Conservation (phyloP, 2,888 invertebrate species). For the Ochropacha duplaris region DNA sequence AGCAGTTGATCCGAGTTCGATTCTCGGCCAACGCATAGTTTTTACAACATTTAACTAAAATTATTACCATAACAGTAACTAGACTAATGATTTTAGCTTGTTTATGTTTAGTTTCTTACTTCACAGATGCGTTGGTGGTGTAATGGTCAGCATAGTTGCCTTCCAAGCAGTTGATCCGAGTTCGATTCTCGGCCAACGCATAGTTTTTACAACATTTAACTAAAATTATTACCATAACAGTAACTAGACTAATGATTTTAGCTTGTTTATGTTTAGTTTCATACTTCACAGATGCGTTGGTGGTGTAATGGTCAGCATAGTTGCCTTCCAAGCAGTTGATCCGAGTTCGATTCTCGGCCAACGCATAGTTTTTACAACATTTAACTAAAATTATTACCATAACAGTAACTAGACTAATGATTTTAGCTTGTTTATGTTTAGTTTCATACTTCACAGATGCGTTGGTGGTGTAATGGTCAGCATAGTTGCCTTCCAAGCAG, state of each 20-base stretch:
- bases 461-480: slow-evolving; percentile 84
- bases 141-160: slow-evolving; percentile 85
- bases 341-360: slow-evolving; percentile 84
- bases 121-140: slow-evolving; percentile 79
- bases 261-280: no score
- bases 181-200: slow-evolving; percentile 84
- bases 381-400: no score
- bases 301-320: slow-evolving; percentile 85
- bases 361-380: slow-evolving; percentile 48
- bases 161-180: slow-evolving; percentile 85
- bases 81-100: no score
- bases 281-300: slow-evolving; percentile 76
- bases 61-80: no score
- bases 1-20: slow-evolving; percentile 85
- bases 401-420: no score
- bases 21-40: slow-evolving; percentile 79
- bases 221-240: no score
- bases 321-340: slow-evolving; percentile 85
- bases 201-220: neutral
- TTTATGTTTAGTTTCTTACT: no score
- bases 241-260: no score
- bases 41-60: neutral
- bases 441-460: no score
- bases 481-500: slow-evolving; percentile 85
- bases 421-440: no score